Base-by-base conservation (phyloP, 2,797 vertebrate species). In the Parauchenoglanis punctatus region DNA sequence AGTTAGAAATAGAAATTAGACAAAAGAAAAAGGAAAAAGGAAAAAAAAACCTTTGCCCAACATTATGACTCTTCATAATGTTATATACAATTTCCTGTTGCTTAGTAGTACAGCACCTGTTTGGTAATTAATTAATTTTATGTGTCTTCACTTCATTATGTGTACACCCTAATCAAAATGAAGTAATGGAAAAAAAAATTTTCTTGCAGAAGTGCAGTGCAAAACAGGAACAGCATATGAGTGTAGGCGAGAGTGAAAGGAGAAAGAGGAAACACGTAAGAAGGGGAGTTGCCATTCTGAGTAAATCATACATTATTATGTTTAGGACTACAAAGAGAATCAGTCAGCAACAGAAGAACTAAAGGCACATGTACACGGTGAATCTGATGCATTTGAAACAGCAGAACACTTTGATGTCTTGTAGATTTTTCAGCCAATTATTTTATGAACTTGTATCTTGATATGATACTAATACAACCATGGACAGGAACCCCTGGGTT, bases 401-500 rank as follows among this genome's bases (percentile, higher is more conserved):
- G 58, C 10, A 28, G 40, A 17, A 0, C 4, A 15, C 25, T 17
- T 6, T n/a, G 2, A 82, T 67, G n/a, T 56, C 31, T 40, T 75
- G 28, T 49, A 18, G 58, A 5, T 49, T 52, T 72, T 46, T 44
- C 5, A 58, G 25, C 8, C 49, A 46, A 17, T 81, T 73, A 20
- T 77, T 59, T 67, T 76, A 20, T 76, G 23, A 52, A 31, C 25
- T 78, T 28, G 6, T 23, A 20, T n/a, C 68, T 40, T 65, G 28
- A 89, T 31, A 40, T 68, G 90, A 35, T 25, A 63, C 11, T 87
- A 7, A 87, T 44, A 12, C 61, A 31, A 92, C 85, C 63, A 95
- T 95, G 93, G 89, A 93, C 67, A 75, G 86, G 10, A 91, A 49
- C 28, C 78, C n/a, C 15, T 92, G 89, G 89, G 89, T 82, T 52